Conservation (phyloP, 1,140 invertebrate genomes). For the Zaprionus nigranus region DNA sequence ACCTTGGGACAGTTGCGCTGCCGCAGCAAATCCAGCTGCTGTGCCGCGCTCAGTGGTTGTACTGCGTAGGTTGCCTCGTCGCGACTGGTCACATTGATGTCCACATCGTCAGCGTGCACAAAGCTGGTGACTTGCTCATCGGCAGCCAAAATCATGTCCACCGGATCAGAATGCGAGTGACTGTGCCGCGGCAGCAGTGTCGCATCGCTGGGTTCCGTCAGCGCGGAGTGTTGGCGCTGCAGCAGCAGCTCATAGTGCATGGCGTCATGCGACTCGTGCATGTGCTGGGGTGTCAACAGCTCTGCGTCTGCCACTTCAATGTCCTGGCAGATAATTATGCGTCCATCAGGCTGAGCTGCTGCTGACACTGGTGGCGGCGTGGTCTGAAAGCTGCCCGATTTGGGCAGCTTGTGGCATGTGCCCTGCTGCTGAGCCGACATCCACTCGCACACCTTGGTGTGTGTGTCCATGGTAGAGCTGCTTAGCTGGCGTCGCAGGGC, state of each 20-base stretch:
- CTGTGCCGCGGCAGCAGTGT: conserved; percentile 39
- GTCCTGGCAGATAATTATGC: conserved; percentile 82
- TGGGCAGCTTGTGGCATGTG: conserved; percentile 43
- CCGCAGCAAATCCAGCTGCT: conserved; percentile 90
- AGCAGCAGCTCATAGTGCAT: conserved; percentile 69
- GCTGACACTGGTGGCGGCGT: conserved; percentile 72
- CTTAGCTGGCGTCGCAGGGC: conserved; percentile 90
- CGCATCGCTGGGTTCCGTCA: conserved; percentile 69
- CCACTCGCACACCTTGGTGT: conserved; percentile 94
- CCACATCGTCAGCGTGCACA: conserved; percentile 85
- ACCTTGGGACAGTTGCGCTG: conserved; percentile 93
- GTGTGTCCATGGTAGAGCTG: conserved; percentile 92
- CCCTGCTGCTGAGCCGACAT: conserved; percentile 89
- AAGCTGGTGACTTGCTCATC: conserved; percentile 85
- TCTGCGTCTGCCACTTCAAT: conserved; percentile 75
- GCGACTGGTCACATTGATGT: conserved; percentile 90
- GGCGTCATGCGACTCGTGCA: conserved; percentile 54
- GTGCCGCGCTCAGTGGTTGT: conserved; percentile 86
- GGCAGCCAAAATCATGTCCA: conserved; percentile 84
- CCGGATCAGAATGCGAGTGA: conserved; percentile 91
- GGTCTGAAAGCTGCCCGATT: conserved; percentile 71
- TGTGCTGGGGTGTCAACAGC: conserved; percentile 69
- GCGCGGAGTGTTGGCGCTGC: conserved; percentile 70
- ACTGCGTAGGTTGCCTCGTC: conserved; percentile 75
- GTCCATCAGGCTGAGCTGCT: conserved; percentile 86